These are phyloP conservation scores for Cryptophagus acutangulus DNA, from an alignment of 2,888 invertebrate genomes.

Conservation along the genomic window DNA sequence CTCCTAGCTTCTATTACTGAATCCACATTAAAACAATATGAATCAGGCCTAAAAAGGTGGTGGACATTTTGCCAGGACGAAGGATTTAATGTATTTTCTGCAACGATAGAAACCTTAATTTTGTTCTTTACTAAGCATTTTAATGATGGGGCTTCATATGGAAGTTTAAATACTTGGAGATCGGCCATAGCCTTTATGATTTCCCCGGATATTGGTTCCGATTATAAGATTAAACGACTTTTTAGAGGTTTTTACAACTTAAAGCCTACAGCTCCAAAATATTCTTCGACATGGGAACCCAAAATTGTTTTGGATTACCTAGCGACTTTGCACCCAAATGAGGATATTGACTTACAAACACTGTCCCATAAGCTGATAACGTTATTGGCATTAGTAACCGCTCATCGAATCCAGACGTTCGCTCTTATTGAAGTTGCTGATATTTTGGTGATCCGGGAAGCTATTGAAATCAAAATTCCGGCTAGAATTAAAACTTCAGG, in stretches of 20 bases:
- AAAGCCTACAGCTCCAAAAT: conserved; percentile 2
- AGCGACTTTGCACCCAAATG: not conserved
- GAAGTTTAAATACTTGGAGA: conserved; percentile 24
- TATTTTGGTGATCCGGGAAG: conserved; percentile 1
- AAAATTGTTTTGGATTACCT: conserved; percentile 3
- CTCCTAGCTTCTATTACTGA: not conserved
- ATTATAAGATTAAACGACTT: conserved; percentile 21
- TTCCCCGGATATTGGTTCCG: conserved; percentile 14
- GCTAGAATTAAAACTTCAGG: not conserved
- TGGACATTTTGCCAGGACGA: conserved; percentile 6
- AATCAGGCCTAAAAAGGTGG: conserved; percentile 6
- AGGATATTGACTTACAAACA: conserved; percentile 6
- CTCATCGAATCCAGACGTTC: conserved; percentile 25
- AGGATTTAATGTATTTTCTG: conserved; percentile 3
- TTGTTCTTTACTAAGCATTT: conserved; percentile 11
- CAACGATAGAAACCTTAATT: conserved; percentile 5
- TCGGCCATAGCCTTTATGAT: conserved; percentile 26
- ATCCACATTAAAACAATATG: conserved; percentile 8
- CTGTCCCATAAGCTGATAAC: conserved; percentile 24
- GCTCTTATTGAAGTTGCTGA: conserved; percentile 17
- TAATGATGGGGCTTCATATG: conserved; percentile 14
- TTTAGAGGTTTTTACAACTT: conserved; percentile 13
- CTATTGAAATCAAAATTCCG: conserved; percentile 10
- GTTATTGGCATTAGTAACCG: conserved; percentile 23
- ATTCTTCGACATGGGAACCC: conserved; percentile 3